Percentiles rank a stretch among this genome's conserved stretches.
Conservation (phyloP, 2,797 vertebrate species). For the Macrochelys suwanniensis region DNA sequence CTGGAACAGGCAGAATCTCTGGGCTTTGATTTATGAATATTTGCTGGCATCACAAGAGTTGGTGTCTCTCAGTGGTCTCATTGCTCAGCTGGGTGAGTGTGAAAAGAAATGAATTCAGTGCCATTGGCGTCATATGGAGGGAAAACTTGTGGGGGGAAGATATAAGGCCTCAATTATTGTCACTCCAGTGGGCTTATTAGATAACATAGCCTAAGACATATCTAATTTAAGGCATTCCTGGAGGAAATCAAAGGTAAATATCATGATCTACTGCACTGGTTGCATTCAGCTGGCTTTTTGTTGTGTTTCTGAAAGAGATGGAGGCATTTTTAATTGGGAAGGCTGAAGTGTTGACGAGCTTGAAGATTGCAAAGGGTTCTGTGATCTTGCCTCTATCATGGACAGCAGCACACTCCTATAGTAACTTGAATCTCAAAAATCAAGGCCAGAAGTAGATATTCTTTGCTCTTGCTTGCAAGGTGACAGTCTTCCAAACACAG, state of each 20-base stretch:
- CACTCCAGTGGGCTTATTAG: not conserved
- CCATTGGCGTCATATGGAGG: not conserved
- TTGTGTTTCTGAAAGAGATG: not conserved
- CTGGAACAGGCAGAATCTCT: not conserved
- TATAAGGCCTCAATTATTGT: not conserved
- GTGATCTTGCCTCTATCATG: not conserved
- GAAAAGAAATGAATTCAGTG: not conserved
- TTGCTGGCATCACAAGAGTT: not conserved
- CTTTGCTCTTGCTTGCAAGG: conserved; percentile 15
- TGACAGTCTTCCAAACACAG: not conserved
- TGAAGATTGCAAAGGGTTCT: not conserved
- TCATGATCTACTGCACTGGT: not conserved
- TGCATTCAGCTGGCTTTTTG: not conserved
- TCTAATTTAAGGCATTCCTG: not conserved
- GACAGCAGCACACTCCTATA: not conserved
- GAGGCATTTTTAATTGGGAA: not conserved
- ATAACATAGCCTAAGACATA: not conserved
- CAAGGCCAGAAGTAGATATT: not conserved
- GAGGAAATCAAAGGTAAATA: not conserved
- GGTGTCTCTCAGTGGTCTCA: not conserved
- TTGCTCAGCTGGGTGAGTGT: not conserved
- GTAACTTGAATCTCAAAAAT: not conserved
- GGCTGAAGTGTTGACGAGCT: not conserved
- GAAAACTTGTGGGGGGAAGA: not conserved
- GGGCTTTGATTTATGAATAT: not conserved